Evolutionary conservation across 2,888 invertebrate species (phyloP).

Genomic region (Epirrhoe tristata): DNA sequence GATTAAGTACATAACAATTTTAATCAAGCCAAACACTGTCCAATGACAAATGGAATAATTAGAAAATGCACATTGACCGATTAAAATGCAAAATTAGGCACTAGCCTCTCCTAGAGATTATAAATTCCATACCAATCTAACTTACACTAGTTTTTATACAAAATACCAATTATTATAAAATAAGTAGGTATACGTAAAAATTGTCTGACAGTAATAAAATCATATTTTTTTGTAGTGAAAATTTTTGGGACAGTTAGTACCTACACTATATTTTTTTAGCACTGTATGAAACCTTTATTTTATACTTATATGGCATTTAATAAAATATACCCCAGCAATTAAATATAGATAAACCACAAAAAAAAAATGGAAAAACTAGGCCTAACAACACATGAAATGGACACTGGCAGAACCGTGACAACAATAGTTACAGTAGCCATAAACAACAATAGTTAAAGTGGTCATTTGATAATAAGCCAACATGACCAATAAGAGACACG

Average conservation of each 20-base stretch:
- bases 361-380: conserved; percentile 13
- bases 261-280: conserved; percentile 38
- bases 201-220: not conserved
- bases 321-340: not conserved
- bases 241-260: not conserved
- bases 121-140: conserved; percentile 63
- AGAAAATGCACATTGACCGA: conserved; percentile 36
- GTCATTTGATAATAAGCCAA: too few species aligned
- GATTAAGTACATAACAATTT: conserved; percentile 16
- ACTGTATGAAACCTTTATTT: conserved; percentile 11
- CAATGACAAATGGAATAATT: conserved; percentile 38
- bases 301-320: conserved; percentile 19
- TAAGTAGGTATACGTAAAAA: not conserved
- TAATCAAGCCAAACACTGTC: conserved; percentile 26
- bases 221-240: not conserved
- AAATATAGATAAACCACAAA: not conserved
- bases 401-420: not conserved
- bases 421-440: too few species aligned
- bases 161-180: conserved; percentile 2
- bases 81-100: conserved; percentile 53
- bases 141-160: conserved; percentile 49
- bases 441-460: too few species aligned
- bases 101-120: conserved; percentile 74
- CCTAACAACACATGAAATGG: not conserved
- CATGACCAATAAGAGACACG: too few species aligned